Base-by-base conservation (phyloP, 2,888 invertebrate species). In the Morpho achilles region DNA sequence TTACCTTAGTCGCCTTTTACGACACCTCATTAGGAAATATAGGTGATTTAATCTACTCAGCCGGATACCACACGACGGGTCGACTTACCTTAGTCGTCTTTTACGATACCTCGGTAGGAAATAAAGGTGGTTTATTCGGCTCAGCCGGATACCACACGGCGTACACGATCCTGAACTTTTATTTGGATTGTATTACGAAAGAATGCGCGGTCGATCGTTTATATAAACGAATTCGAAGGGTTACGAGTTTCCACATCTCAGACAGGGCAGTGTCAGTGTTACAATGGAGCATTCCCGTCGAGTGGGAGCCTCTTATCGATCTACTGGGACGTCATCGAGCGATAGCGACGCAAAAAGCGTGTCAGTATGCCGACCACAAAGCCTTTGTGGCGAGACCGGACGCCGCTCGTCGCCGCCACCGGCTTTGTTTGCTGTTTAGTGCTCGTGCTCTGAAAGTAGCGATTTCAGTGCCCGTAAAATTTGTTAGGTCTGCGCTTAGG, bases 301-400 rank as follows among this genome's bases (percentile, higher is more conserved):
- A 87, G 87, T 83, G 82, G 82, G 82, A 82, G 82, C 80, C 84
- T 87, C 88, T 90, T 90, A 89, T 89, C 89, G 88, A 89, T 89
- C 87, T 87, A 82, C 83, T 73, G 83, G 87, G 80, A 86, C 87
- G 87, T 90, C 89, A 88, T 89, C 88, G 86, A 71, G 82, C 85
- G 88, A 88, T 90, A 88, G 82, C 76, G 80, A 80, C 83, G 87
- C 87, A 90, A 89, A 88, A 89, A 90, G 87, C 88, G 87, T 89
- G 88, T 87, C 88, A 88, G 79, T 87, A 78, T 80, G 85, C 78
- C 86, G 82, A 78, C 73, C 75, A 86, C 84, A 86, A 86, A 82
- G 87, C 73, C 87, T 88, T 90, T 88, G 88, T 89, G 80, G 82
- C 69, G 76, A 74, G 77, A 66, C 85, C 87, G 87, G 87, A 87